phyloP scores from a whole-genome alignment of 2,113 vertebrate species.

The Prinia subflava region DNA sequence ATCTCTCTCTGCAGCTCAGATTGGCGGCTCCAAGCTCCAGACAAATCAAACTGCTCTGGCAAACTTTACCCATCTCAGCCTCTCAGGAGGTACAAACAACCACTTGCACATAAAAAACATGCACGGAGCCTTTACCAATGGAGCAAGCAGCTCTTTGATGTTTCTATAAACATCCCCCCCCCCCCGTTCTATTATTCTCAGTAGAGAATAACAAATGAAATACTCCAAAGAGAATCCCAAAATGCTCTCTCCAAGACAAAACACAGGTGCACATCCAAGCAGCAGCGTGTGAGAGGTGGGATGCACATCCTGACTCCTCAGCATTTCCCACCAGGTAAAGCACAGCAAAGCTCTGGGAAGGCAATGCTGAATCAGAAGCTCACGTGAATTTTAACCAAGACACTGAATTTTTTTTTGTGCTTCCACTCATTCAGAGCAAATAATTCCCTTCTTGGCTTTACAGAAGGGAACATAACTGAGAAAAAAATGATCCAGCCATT shows the following conservation, averaged over 20 bases:
- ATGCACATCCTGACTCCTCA: not conserved
- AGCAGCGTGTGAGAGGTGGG: not conserved
- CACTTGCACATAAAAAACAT: not conserved
- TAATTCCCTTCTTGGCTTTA: constrained; percentile 8
- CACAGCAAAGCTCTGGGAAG: not conserved
- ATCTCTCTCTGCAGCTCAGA: constrained; percentile 46
- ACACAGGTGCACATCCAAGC: not conserved
- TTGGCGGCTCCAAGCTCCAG: not conserved
- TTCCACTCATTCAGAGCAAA: constrained; percentile 49
- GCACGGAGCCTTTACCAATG: not conserved
- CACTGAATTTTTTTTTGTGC: not conserved
- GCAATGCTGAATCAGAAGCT: not conserved
- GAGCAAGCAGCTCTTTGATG: not conserved
- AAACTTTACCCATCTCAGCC: not conserved
- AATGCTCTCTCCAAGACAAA: not conserved
- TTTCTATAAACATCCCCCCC: not conserved
- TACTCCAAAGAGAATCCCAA: not conserved
- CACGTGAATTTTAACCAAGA: not conserved
- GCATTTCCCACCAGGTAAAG: not conserved
- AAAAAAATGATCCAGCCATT: constrained; percentile 54
- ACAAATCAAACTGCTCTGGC: not conserved
- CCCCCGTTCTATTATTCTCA: not conserved
- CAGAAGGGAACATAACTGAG: not conserved
- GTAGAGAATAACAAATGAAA: not conserved
- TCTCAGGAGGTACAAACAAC: not conserved